A percentile compares a stretch with the other conserved stretches of the same genome.
Conservation (phyloP, 2,113 vertebrate genomes). For the Pogona vitticeps region DNA sequence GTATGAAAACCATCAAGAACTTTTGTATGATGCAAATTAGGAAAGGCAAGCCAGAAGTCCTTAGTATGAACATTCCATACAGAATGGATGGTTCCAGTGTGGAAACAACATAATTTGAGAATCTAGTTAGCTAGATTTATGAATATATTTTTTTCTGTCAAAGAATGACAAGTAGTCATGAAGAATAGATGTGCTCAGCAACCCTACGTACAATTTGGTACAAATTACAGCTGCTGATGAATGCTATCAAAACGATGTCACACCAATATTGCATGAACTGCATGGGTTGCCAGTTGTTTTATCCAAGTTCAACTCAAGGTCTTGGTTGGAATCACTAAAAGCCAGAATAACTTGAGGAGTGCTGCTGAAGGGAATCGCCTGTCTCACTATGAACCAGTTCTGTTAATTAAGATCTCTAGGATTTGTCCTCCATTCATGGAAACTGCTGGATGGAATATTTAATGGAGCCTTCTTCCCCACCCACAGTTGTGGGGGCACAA, state of each 20-base stretch:
- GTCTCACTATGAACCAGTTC: too few relatives aligned
- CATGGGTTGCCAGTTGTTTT: not conserved
- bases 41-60: not conserved
- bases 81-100: too few relatives aligned
- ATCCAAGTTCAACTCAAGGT: not conserved
- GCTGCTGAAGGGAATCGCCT: too few relatives aligned
- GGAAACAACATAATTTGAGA: constrained; percentile 6
- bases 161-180: not conserved
- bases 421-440: too few relatives aligned
- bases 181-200: not conserved
- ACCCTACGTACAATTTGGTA: not conserved
- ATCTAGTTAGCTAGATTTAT: not conserved
- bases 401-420: too few relatives aligned
- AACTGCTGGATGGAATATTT: too few relatives aligned
- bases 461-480: too few relatives aligned
- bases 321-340: not conserved
- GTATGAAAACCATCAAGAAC: not conserved
- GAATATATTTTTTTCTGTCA: not conserved
- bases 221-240: not conserved
- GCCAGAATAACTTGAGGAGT: not conserved
- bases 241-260: not conserved
- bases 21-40: constrained; percentile 10
- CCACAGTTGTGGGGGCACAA: too few relatives aligned
- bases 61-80: constrained; percentile 24
- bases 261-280: too few relatives aligned